Conservation (phyloP, 2,888 invertebrate species). For the Dryococelus australis region DNA sequence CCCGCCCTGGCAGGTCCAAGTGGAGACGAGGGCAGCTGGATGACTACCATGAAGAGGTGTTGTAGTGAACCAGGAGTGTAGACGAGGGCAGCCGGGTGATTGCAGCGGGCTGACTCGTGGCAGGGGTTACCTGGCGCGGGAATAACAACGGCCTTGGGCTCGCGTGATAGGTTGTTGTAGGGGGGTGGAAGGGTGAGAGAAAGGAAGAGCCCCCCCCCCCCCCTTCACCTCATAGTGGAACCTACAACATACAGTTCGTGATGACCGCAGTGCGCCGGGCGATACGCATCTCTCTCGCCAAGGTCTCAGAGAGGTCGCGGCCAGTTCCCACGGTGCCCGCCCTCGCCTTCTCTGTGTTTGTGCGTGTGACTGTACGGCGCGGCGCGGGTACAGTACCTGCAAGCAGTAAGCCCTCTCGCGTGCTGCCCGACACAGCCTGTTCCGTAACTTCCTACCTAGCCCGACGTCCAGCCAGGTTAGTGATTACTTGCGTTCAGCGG, state of each 20-base stretch:
- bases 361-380: background rate
- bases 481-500: no score
- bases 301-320: background rate
- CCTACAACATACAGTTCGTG: no score
- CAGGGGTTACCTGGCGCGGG: background rate
- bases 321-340: background rate
- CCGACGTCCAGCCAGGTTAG: no score
- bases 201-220: background rate
- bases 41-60: no score
- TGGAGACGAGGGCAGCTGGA: no score
- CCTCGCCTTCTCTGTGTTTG: background rate
- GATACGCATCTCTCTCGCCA: background rate
- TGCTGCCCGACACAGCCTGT: background rate
- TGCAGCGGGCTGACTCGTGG: background rate
- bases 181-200: background rate
- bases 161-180: background rate
- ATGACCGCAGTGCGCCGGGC: background rate
- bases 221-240: no score
- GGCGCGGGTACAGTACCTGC: background rate
- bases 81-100: background rate
- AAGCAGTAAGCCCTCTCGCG: background rate
- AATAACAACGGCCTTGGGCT: background rate
- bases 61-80: background rate
- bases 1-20: no score
- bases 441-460: no score